Evolutionary conservation across 2,888 invertebrate genomes (phyloP).

Genomic region (Ormyrus rosae): DNA sequence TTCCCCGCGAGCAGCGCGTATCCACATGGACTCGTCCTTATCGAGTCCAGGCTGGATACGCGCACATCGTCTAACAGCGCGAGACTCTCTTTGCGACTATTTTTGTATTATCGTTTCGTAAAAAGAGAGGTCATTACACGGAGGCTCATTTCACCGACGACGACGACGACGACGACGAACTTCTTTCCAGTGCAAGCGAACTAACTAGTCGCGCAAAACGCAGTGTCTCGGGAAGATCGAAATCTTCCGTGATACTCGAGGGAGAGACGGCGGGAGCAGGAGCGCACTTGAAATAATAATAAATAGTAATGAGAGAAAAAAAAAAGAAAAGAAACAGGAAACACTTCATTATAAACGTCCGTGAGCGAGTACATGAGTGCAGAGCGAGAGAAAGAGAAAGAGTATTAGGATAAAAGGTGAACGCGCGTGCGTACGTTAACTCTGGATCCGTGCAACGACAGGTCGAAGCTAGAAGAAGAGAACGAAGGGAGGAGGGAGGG

Average conservation of each 20-base stretch:
- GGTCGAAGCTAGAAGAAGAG: not conserved
- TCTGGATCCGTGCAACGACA: constrained; percentile 20
- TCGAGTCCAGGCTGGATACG: no score
- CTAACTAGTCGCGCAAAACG: not conserved
- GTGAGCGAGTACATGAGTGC: constrained; percentile 21
- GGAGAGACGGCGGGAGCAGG: not conserved
- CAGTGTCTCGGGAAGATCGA: constrained; percentile 55
- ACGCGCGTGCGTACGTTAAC: constrained; percentile 22
- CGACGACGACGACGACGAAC: not conserved
- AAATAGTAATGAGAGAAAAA: not conserved
- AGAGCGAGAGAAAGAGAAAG: not conserved
- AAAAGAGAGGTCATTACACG: not conserved
- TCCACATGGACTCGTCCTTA: not conserved
- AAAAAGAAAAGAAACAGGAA: constrained; percentile 20
- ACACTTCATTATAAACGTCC: constrained; percentile 32
- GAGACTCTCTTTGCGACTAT: not conserved
- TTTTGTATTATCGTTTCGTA: constrained; percentile 13
- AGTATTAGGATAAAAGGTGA: not conserved
- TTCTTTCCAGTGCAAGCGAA: constrained; percentile 44
- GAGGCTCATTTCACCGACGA: constrained; percentile 34
- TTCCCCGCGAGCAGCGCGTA: not conserved
- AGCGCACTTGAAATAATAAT: not conserved
- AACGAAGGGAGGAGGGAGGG: not conserved
- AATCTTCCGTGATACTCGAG: constrained; percentile 54
- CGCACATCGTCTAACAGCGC: no score